Evolutionary conservation across 37 sponge, comb jelly and placozoan species (phyloP), one percentile per base, ranked within the genome.

Genomic region (Hormiphora californensis): DNA sequence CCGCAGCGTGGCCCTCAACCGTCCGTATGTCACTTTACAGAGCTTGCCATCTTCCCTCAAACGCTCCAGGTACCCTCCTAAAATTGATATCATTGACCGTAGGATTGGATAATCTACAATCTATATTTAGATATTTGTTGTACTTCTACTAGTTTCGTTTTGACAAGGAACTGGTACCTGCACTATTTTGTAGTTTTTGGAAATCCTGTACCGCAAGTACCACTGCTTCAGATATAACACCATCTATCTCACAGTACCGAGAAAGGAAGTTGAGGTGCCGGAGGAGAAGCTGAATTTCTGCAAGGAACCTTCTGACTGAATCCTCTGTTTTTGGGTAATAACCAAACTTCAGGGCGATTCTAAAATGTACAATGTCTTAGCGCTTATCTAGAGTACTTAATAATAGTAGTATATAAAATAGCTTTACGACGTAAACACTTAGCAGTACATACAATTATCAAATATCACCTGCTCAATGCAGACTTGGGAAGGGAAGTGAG

Each of bases 291-390:
- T 73, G 81, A 1, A 73, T 46, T 19, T 73, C 81, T 7, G 21
- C 35, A 23, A 73, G 22, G 22, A 73, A 73, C 15, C 81, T 39
- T n/a, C 44, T 40, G 1, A 73, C 43, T 21, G 46, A 43, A 32
- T 43, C 81, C 27, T 73, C 81, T 22, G 40, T 73, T 46, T 73
- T 73, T 23, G 43, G 25, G 38, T 73, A 73, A 46, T 4, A 32
- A 8, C 81, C 81, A 46, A 43, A 73, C 81, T 73, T 27, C 19
- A 73, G 40, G 12, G 81, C 81, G 40, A 73, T 73, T 28, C 81
- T 73, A 28, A 36, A 39, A 23, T 59, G 11, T 59, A 27, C 23
- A 49, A 49, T 15, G n/a, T n/a, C n/a, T n/a, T n/a, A n/a, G n/a
- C n/a, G 53, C 15, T 49, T 15, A 49, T 49, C 15, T 49, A 15